Conservation (phyloP, 2,113 vertebrate genomes). For the Tupaia chinensis region DNA sequence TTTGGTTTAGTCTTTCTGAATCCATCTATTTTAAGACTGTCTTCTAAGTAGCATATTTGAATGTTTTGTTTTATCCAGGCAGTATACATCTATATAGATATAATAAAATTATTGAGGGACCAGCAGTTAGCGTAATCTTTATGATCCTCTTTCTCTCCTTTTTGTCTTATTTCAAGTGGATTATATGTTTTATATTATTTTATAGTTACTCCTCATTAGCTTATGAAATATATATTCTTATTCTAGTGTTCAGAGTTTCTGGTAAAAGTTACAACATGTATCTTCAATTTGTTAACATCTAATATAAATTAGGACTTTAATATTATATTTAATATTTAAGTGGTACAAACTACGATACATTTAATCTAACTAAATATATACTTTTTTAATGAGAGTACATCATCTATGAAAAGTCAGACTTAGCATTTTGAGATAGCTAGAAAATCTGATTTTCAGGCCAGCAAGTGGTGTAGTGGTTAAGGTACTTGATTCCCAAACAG, state of each 20-base stretch:
- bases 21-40: background rate
- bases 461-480: no score
- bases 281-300: constrained; percentile 15
- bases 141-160: background rate
- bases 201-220: background rate
- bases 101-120: background rate
- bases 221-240: background rate
- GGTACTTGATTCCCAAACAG: no score
- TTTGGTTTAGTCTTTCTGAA: background rate
- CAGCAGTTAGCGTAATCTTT: no score
- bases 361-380: constrained; percentile 1
- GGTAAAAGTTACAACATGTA: background rate
- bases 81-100: background rate
- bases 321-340: background rate
- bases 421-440: background rate
- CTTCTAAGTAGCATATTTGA: background rate
- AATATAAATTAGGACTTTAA: background rate
- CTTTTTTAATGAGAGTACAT: background rate
- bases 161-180: background rate
- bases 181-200: background rate
- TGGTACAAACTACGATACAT: background rate
- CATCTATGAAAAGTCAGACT: constrained; percentile 25
- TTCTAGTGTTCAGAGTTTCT: background rate
- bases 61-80: background rate
- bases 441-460: background rate